phyloP scores from a whole-genome alignment of 2,888 invertebrate genomes.

The Craniophora ligustri region DNA sequence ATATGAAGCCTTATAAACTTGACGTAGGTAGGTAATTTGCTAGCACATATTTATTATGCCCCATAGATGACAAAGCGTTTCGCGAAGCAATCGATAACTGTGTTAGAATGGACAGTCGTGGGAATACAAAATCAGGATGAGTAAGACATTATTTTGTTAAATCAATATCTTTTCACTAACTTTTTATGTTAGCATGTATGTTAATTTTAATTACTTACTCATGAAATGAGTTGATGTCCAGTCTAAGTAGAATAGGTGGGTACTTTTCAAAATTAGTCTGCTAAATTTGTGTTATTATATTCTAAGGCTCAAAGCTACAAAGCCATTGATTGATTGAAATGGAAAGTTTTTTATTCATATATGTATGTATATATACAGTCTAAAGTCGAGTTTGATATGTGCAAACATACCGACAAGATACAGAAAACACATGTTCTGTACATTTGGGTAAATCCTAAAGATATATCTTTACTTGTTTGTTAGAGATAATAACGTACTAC shows the following conservation, averaged over 20 bases:
- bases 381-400: too few species aligned
- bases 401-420: too few species aligned
- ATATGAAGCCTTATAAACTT: conserved; percentile 4
- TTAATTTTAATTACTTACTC: not conserved
- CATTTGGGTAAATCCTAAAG: too few species aligned
- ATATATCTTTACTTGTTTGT: too few species aligned
- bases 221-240: too few species aligned
- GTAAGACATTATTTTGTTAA: conserved; percentile 29
- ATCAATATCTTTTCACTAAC: conserved; percentile 22
- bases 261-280: not conserved
- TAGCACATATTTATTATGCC: conserved; percentile 8
- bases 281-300: too few species aligned
- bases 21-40: conserved; percentile 11
- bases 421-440: too few species aligned
- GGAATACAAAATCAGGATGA: conserved; percentile 39
- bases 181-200: not conserved
- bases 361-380: too few species aligned
- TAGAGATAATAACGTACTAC: too few species aligned
- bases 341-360: too few species aligned
- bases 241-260: not conserved
- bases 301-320: too few species aligned
- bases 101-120: conserved; percentile 32
- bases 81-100: conserved; percentile 34
- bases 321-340: too few species aligned
- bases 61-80: conserved; percentile 40